These are phyloP conservation scores for Gastrophryne carolinensis DNA, from an alignment of 2,797 vertebrate genomes.

Conservation along the genomic window DNA sequence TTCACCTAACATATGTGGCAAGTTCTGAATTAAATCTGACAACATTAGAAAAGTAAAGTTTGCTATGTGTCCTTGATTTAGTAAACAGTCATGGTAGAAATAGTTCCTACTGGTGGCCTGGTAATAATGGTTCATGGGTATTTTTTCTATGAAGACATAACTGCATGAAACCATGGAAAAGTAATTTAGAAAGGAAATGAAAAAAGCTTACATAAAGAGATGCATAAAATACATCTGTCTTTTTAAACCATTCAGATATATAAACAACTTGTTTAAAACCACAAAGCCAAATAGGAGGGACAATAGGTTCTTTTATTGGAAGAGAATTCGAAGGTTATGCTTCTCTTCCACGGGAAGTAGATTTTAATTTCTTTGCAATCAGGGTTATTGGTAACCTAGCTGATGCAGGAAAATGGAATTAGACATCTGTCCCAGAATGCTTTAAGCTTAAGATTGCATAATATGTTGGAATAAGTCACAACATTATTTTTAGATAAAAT, in stretches of 20 bases:
- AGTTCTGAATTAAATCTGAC: too few species aligned
- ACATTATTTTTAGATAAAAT: slow-evolving; percentile 26
- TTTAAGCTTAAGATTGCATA: neutral
- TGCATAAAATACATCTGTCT: slow-evolving; percentile 73
- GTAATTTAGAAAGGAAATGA: slow-evolving; percentile 72
- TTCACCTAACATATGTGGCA: too few species aligned
- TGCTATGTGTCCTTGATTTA: neutral
- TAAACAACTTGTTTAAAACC: slow-evolving; percentile 67
- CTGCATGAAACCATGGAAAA: slow-evolving; percentile 71
- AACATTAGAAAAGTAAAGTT: neutral
- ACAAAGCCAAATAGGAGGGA: slow-evolving; percentile 62
- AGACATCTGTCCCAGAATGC: neutral
- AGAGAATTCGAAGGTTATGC: slow-evolving; percentile 57
- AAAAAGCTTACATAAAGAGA: slow-evolving; percentile 69
- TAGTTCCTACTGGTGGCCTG: slow-evolving; percentile 58
- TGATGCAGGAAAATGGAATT: neutral
- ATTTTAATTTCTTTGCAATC: slow-evolving; percentile 15
- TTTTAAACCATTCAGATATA: slow-evolving; percentile 67
- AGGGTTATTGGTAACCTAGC: slow-evolving; percentile 12
- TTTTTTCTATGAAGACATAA: slow-evolving; percentile 64
- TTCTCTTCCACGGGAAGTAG: slow-evolving; percentile 46
- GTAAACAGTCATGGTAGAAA: neutral
- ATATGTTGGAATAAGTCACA: neutral
- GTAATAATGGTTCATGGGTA: slow-evolving; percentile 60
- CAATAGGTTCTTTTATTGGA: slow-evolving; percentile 66